Conservation (phyloP, 2,888 invertebrate genomes). For the Eristalis pertinax region DNA sequence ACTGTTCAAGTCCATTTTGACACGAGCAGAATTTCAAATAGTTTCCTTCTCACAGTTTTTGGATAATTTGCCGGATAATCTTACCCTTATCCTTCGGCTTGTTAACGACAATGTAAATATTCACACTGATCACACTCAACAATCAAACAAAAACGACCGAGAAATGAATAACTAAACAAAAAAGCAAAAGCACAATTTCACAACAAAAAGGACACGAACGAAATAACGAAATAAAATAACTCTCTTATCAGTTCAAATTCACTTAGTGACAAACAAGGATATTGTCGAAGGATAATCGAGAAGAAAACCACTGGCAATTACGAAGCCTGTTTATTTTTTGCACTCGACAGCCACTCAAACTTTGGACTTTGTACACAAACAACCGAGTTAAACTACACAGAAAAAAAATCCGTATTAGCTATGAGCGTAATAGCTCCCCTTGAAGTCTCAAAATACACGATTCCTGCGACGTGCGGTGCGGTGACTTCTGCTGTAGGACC, state of each 20-base stretch:
- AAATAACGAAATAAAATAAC: conserved; percentile 19
- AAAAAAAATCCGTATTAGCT: conserved; percentile 47
- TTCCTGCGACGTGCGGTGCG: conserved; percentile 65
- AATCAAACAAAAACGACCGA: conserved; percentile 11
- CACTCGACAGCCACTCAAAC: conserved; percentile 55
- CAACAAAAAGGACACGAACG: conserved; percentile 15
- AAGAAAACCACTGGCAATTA: conserved; percentile 58
- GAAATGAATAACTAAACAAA: not conserved
- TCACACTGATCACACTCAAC: conserved; percentile 43
- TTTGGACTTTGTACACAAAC: conserved; percentile 66
- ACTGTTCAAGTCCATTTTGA: conserved; percentile 74
- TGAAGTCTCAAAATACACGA: conserved; percentile 51
- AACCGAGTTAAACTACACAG: conserved; percentile 47
- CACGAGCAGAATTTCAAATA: conserved; percentile 9
- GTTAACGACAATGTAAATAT: conserved; percentile 42
- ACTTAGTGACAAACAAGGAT: conserved; percentile 51
- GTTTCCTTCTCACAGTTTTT: conserved; percentile 31
- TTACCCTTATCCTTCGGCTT: conserved; percentile 18
- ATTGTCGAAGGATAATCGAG: conserved; percentile 42
- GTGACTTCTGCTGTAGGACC: conserved; percentile 71
- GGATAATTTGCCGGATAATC: not conserved
- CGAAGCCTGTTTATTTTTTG: conserved; percentile 42
- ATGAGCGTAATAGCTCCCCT: conserved; percentile 40
- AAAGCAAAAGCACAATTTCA: not conserved
- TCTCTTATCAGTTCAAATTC: conserved; percentile 64